Base-by-base conservation (phyloP, 2,888 invertebrate genomes). In the Pseudeuparius sepicola region DNA sequence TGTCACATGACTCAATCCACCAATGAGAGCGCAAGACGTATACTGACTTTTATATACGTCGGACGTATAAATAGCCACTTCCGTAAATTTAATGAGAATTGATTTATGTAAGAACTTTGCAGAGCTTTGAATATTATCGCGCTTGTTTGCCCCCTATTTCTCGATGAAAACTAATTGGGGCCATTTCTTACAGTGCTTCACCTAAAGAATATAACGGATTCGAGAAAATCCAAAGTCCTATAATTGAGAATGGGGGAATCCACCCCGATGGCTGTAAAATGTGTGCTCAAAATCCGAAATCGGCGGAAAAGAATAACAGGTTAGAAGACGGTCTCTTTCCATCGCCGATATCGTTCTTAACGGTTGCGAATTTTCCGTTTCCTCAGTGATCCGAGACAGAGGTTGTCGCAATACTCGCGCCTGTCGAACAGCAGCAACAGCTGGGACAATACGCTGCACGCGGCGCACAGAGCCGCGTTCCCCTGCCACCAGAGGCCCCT, bases 371-470 rank as follows among this genome's bases (percentile, higher is more conserved):
- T n/a, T n/a, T n/a, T n/a, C n/a, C n/a, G n/a, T n/a, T n/a, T n/a
- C n/a, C n/a, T n/a, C n/a, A n/a, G n/a, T n/a, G n/a, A n/a, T n/a
- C n/a, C n/a, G n/a, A n/a, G n/a, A n/a, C n/a, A n/a, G n/a, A 20
- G 20, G 20, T 20, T 7, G 6, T 20, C 20, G 7, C 20, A 28
- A 11, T 28, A 28, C 14, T 12, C 28, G 11, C 11, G 65, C 30
- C 66, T 68, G 49, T 71, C 73, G 4, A 45, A 42, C 4, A 71
- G 71, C 45, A 53, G 53, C 23, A 60, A 57, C 40, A 58, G 58
- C 12, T 60, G 61, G 58, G 58, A 59, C 33, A 50, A 44, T 25
- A 44, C 40, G 14, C 33, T 43, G 36, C 45, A 48, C 38, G 41
- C 29, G 23, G 34, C 36, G 25, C 40, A 40, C 56, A 43, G 65